phyloP scores from a whole-genome alignment of 1,140 invertebrate genomes.

The Eueides isabella region DNA sequence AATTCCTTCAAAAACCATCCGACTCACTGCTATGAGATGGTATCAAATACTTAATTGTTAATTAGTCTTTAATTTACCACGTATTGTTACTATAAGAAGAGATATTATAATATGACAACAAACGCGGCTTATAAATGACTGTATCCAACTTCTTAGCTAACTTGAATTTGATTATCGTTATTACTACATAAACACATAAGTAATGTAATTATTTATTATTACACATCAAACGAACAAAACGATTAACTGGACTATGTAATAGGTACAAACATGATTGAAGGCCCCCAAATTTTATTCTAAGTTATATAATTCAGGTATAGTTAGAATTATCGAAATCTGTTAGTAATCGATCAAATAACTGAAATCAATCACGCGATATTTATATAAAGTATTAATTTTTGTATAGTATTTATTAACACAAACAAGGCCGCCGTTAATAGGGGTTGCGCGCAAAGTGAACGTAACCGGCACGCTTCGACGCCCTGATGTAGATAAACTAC shows the following conservation, averaged over 20 bases:
- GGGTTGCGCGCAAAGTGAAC: slow-evolving; percentile 71
- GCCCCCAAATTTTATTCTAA: not conserved
- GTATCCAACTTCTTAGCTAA: not conserved
- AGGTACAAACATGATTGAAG: not conserved
- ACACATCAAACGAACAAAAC: not conserved
- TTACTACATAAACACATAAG: not conserved
- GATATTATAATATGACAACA: not conserved
- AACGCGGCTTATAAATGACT: not conserved
- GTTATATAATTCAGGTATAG: too few species aligned
- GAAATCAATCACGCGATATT: slow-evolving; percentile 30
- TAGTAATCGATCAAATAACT: slow-evolving; percentile 11
- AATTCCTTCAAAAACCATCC: slow-evolving; percentile 38
- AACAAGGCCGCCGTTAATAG: slow-evolving; percentile 56
- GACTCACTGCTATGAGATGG: slow-evolving; percentile 16
- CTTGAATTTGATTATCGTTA: not conserved
- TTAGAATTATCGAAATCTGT: not conserved
- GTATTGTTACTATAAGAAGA: not conserved
- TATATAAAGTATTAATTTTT: not conserved
- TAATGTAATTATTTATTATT: too few species aligned
- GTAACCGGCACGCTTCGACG: slow-evolving; percentile 64
- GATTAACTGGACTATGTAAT: not conserved
- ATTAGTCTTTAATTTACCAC: slow-evolving; percentile 29
- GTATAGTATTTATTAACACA: slow-evolving; percentile 19
- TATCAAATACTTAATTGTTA: slow-evolving; percentile 39
- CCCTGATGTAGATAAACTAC: slow-evolving; percentile 55